Evolutionary conservation across 2,888 invertebrate genomes (phyloP).

Genomic region (Drosophila aldrichi): DNA sequence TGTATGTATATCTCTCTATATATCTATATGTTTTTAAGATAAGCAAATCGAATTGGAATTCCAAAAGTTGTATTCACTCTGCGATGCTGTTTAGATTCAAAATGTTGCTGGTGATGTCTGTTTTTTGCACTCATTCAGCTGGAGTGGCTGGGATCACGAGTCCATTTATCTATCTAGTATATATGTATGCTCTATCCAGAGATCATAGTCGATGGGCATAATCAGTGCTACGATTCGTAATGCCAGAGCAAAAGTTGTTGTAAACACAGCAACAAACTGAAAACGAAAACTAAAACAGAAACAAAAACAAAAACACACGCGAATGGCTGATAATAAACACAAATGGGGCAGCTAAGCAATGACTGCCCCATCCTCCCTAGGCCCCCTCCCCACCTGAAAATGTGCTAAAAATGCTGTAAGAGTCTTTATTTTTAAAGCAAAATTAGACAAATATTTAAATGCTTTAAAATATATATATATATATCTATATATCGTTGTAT

Average conservation of each 20-base stretch:
- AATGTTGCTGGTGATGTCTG: slow-evolving; percentile 27
- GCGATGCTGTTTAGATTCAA: slow-evolving; percentile 42
- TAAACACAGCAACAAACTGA: slow-evolving; percentile 30
- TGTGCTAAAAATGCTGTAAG: slow-evolving; percentile 26
- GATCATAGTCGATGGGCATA: slow-evolving; percentile 17
- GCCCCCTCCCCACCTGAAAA: background rate
- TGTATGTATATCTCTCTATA: background rate
- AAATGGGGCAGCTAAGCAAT: slow-evolving; percentile 31
- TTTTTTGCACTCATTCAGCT: slow-evolving; percentile 20
- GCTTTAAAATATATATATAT: background rate
- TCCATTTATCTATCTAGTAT: background rate
- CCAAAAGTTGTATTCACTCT: slow-evolving; percentile 71
- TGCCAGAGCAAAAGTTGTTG: slow-evolving; percentile 28
- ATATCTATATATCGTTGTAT: background rate
- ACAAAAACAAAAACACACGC: slow-evolving; percentile 16
- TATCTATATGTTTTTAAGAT: slow-evolving; percentile 22
- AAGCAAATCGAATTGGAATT: slow-evolving; percentile 50
- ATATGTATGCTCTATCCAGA: background rate
- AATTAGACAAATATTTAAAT: slow-evolving; percentile 25
- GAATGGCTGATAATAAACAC: slow-evolving; percentile 52
- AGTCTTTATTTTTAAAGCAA: slow-evolving; percentile 32
- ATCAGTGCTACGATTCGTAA: slow-evolving; percentile 30
- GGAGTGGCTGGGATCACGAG: slow-evolving; percentile 10
- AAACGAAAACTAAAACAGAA: slow-evolving; percentile 11
- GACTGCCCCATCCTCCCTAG: background rate